Conservation (phyloP, 2,888 invertebrate genomes). For the Sarcophaga caerulescens region DNA sequence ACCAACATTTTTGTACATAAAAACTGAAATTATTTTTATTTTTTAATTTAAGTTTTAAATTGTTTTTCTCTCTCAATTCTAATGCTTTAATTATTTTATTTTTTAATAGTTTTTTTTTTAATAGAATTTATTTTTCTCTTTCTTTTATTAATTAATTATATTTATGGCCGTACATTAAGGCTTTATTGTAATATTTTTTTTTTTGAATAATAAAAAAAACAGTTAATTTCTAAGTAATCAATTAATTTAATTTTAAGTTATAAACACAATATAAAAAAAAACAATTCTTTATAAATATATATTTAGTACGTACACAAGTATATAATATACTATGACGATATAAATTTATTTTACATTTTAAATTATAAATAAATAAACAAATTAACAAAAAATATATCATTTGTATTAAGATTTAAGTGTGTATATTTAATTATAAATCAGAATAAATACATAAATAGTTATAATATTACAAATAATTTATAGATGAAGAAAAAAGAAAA, state of each 20-base stretch:
- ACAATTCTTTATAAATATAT: no score
- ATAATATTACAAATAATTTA: conserved; percentile 35
- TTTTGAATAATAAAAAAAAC: no score
- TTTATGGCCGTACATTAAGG: conserved; percentile 44
- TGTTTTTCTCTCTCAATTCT: conserved; percentile 2
- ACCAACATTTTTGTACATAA: conserved; percentile 48
- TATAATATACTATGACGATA: background rate
- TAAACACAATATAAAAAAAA: background rate
- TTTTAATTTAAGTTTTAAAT: conserved; percentile 17
- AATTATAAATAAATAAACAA: background rate
- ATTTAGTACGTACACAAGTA: conserved; percentile 30
- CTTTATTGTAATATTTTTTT: conserved; percentile 38
- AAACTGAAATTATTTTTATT: conserved; percentile 19
- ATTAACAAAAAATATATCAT: conserved; percentile 52
- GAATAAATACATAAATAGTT: conserved; percentile 28
- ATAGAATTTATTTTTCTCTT: conserved; percentile 27
- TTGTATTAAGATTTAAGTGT: conserved; percentile 62
- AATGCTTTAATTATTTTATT: conserved; percentile 59
- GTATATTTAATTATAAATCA: conserved; percentile 52
- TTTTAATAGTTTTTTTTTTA: conserved; percentile 21
- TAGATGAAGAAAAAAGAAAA: background rate
- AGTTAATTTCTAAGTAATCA: conserved; percentile 39
- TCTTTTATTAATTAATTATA: conserved; percentile 27
- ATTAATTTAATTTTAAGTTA: conserved; percentile 45
- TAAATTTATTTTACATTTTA: background rate